phyloP scores from a whole-genome alignment of 2,113 vertebrate genomes.

The Naja naja region DNA sequence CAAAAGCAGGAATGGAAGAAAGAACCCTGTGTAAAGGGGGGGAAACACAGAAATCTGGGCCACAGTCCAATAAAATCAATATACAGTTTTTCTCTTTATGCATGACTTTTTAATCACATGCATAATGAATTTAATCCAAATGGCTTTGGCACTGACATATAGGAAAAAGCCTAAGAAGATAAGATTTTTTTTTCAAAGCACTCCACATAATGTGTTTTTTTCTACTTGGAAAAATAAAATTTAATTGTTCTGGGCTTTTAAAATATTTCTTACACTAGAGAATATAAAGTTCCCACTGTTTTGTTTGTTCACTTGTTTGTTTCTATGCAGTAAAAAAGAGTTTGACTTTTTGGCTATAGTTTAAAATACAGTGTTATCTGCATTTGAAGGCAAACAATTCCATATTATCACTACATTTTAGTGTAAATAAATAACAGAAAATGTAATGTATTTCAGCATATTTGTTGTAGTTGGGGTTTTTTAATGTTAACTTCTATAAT shows the following conservation, averaged over 20 bases:
- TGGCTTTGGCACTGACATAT: background rate
- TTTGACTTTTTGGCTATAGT: background rate
- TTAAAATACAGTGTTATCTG: background rate
- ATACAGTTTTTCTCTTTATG: conserved; percentile 10
- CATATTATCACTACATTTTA: background rate
- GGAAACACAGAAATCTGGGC: background rate
- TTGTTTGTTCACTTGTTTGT: background rate
- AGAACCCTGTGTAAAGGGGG: background rate
- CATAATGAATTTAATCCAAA: conserved; percentile 28
- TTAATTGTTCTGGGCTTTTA: background rate
- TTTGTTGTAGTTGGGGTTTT: background rate
- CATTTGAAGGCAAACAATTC: background rate
- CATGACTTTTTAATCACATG: background rate
- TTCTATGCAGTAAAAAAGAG: background rate
- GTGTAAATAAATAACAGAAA: background rate
- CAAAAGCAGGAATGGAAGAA: background rate
- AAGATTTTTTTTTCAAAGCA: background rate
- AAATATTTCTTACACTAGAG: conserved; percentile 1
- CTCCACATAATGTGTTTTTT: background rate
- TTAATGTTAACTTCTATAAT: background rate
- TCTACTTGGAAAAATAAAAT: background rate
- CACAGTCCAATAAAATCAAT: background rate
- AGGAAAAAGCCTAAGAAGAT: conserved; percentile 19
- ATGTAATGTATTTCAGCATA: background rate
- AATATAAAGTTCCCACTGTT: conserved; percentile 1